Evolutionary conservation across 2,113 vertebrate species (phyloP), one percentile per base, ranked within the genome.

Genomic region (Apaloderma vittatum): DNA sequence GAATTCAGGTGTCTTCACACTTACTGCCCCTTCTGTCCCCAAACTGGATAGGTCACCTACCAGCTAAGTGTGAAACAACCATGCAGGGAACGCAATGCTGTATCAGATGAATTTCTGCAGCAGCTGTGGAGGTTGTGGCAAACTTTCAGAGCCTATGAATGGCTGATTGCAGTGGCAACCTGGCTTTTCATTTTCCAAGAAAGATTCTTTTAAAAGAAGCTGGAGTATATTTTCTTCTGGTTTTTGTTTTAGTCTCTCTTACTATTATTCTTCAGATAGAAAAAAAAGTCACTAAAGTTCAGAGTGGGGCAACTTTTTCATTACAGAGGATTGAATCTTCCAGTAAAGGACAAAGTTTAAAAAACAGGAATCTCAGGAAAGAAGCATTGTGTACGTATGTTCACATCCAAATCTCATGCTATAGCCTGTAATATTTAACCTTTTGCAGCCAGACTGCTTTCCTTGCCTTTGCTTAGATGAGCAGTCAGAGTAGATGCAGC

Each of bases 171-270:
- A 87, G 37, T 18, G 36, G 87, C 87, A 78, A 21, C 59, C 71
- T 0, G 3, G 43, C 68, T 87, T 93, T 93, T 89, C 30, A 54
- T 96, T 93, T 94, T 94, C 65, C 73, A 93, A 92, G 75, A 80
- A 88, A 74, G 51, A 78, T 78, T 78, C 57, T 78, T 93, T 85
- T 87, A 95, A 85, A 40, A 82, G 20, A 73, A 32, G 9, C 61
- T 52, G 52, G 24, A 81, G 68, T 63, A 30, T 45, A 71, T 77
- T 93, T 94, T 79, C 76, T 87, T 82, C 93, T 52, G 40, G 49
- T 73, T 85, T 95, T 94, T 96, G 70, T 85, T 96, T 96, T 93
- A 76, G 63, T 73, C 78, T 74, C 52, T 90, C 63, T 70, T 90
- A 58, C 74, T 86, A 80, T 59, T 77, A 34, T 86, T 88, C 88